Evolutionary conservation across 2,888 invertebrate species (phyloP).

Genomic region (Brachypterus glaber): DNA sequence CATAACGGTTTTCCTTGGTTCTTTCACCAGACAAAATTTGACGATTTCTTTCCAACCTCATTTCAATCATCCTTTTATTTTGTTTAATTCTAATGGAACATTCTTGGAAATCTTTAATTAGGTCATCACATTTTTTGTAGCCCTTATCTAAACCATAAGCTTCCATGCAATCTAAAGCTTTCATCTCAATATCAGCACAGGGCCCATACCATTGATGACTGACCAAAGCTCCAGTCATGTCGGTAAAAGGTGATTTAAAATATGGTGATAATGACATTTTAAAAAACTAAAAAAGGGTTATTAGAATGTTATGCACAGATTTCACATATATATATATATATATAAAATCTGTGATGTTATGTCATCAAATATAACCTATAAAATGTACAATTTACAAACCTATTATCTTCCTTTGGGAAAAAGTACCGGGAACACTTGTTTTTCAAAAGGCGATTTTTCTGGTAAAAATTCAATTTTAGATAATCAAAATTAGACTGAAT

Average conservation of each 20-base stretch:
- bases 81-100: conserved; percentile 56
- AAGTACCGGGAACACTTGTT: no score
- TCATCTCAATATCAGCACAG: conserved; percentile 61
- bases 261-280: conserved; percentile 56
- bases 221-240: conserved; percentile 54
- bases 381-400: no score
- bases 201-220: conserved; percentile 55
- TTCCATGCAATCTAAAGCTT: conserved; percentile 67
- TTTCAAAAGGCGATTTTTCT: no score
- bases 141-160: conserved; percentile 68
- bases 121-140: conserved; percentile 48
- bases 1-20: conserved; percentile 45
- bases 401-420: no score
- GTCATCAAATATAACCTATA: conserved; percentile 14
- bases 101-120: conserved; percentile 62
- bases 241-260: conserved; percentile 60
- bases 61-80: conserved; percentile 49
- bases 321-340: no score
- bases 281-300: conserved; percentile 10
- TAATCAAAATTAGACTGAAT: no score
- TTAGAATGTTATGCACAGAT: no score
- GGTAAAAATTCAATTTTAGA: no score
- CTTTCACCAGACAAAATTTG: conserved; percentile 53
- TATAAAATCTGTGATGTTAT: conserved; percentile 15
- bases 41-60: conserved; percentile 51